phyloP scores from a whole-genome alignment of 1,140 invertebrate species.

The Neodiprion virginianus region DNA sequence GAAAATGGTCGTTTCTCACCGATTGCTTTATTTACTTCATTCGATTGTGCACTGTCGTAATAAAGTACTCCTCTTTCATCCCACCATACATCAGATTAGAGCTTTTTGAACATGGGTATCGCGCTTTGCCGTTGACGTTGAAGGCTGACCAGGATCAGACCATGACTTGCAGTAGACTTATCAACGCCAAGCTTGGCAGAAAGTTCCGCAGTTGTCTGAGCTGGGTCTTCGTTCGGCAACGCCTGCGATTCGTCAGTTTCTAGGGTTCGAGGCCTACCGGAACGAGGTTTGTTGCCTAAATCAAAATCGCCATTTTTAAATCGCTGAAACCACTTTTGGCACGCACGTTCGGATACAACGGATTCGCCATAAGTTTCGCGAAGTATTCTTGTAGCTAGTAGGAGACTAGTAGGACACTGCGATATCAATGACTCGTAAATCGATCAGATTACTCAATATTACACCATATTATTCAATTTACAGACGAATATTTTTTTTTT shows the following conservation, averaged over 20 bases:
- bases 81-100: constrained; percentile 36
- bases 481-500: too few relatives aligned
- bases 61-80: constrained; percentile 35
- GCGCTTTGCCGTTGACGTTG: constrained; percentile 33
- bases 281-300: constrained; percentile 29
- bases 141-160: constrained; percentile 22
- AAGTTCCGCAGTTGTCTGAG: constrained; percentile 18
- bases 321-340: constrained; percentile 29
- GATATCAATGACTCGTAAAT: too few relatives aligned
- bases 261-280: constrained; percentile 27
- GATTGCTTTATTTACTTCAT: constrained; percentile 28
- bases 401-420: too few relatives aligned
- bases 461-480: too few relatives aligned
- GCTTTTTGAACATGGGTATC: constrained; percentile 33
- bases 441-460: too few relatives aligned
- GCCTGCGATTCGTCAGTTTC: constrained; percentile 32
- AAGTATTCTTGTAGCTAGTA: constrained; percentile 5
- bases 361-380: constrained; percentile 22
- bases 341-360: constrained; percentile 23
- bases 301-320: constrained; percentile 34
- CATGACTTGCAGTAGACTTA: constrained; percentile 24
- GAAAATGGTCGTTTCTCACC: constrained; percentile 29
- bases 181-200: too few relatives aligned
- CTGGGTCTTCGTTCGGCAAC: constrained; percentile 19
- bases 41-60: constrained; percentile 36